Conservation (phyloP, 2,888 invertebrate genomes). For the Cecidostiba fungosa region DNA sequence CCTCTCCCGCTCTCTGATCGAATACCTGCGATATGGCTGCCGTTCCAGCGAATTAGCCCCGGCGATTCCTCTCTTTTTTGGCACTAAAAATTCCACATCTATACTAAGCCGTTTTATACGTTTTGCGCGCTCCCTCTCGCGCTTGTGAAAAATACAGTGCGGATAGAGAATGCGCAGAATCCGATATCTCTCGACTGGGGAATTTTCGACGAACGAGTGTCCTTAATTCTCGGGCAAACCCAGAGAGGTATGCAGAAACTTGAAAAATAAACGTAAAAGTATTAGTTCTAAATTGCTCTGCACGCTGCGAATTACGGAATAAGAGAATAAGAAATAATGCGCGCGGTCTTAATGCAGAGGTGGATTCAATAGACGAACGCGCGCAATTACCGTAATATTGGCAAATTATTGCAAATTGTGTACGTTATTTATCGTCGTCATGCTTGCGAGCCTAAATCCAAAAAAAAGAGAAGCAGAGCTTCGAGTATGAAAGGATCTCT, state of each 20-base stretch:
- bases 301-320: not conserved
- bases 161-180: not conserved
- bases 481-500: not conserved
- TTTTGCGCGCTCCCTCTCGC: not conserved
- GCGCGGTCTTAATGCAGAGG: no score
- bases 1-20: not conserved
- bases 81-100: conserved; percentile 39
- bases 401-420: not conserved
- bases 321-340: no score
- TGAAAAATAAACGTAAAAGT: not conserved
- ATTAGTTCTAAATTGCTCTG: not conserved
- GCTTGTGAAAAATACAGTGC: not conserved
- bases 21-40: conserved; percentile 32
- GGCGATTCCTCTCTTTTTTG: conserved; percentile 3
- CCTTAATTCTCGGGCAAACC: not conserved
- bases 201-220: conserved; percentile 11
- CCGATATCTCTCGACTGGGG: not conserved
- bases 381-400: not conserved
- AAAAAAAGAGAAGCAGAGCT: not conserved
- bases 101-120: not conserved
- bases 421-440: not conserved
- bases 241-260: not conserved
- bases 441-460: not conserved
- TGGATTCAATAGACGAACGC: not conserved
- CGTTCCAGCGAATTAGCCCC: conserved; percentile 10